Conservation (phyloP, 2,113 vertebrate species). For the Cryptomyrus ogoouensis region DNA sequence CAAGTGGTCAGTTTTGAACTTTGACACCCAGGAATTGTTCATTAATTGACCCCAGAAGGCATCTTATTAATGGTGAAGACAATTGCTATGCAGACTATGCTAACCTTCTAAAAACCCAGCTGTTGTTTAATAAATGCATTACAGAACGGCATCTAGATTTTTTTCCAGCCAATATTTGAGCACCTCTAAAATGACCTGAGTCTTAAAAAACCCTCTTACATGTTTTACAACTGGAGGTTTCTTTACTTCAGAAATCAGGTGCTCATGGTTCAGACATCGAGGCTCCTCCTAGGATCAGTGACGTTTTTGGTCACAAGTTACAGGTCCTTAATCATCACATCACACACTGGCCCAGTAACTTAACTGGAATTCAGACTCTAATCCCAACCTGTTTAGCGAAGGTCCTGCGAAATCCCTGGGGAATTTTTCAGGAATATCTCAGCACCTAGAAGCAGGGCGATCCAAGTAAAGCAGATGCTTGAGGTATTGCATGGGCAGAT, state of each 20-base stretch:
- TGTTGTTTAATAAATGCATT: background rate
- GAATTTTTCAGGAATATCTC: background rate
- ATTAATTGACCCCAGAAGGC: background rate
- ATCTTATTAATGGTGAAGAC: background rate
- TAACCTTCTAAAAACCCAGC: background rate
- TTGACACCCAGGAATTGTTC: background rate
- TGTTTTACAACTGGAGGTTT: background rate
- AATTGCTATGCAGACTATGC: background rate
- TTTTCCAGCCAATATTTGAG: background rate
- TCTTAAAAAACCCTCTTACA: background rate
- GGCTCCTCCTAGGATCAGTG: background rate
- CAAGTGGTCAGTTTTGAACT: background rate
- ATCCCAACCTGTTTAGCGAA: background rate
- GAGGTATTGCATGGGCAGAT: background rate
- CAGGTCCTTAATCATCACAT: background rate
- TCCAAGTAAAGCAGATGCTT: background rate
- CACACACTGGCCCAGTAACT: background rate
- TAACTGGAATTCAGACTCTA: background rate
- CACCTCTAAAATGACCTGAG: background rate
- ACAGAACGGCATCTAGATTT: background rate
- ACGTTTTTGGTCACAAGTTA: background rate
- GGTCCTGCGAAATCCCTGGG: background rate
- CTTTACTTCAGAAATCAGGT: background rate
- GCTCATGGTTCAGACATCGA: background rate
- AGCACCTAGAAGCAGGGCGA: background rate